These are phyloP conservation scores for Ondatra zibethicus DNA, from an alignment of 2,113 vertebrate genomes.

Conservation along the genomic window DNA sequence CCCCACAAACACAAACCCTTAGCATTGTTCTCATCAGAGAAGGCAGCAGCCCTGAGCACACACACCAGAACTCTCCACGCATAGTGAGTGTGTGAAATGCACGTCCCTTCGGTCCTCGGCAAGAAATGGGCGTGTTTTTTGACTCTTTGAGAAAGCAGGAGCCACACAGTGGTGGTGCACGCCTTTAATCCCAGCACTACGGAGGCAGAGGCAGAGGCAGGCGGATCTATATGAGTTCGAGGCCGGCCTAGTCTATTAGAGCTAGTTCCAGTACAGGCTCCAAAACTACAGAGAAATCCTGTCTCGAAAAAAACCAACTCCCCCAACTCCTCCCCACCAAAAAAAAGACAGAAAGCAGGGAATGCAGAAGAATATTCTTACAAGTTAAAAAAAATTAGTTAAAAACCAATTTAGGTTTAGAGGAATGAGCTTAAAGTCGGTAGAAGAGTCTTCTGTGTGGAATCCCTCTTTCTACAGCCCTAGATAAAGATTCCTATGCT, in stretches of 20 bases:
- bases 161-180: too few species aligned
- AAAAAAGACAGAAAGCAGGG: too few species aligned
- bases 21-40: background rate
- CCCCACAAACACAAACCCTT: background rate
- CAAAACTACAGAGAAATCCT: too few species aligned
- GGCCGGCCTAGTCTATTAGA: too few species aligned
- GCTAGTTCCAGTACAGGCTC: too few species aligned
- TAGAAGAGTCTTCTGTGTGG: constrained; percentile 2
- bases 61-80: background rate
- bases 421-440: constrained; percentile 9
- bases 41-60: background rate
- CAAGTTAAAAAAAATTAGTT: constrained; percentile 31
- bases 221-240: too few species aligned
- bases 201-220: too few species aligned
- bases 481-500: constrained; percentile 26
- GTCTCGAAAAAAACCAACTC: too few species aligned
- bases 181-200: too few species aligned
- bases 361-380: background rate
- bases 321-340: too few species aligned
- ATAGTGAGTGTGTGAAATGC: background rate
- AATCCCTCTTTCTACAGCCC: constrained; percentile 22
- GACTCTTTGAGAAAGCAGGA: constrained; percentile 33
- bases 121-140: background rate
- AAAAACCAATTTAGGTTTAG: constrained; percentile 27
- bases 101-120: background rate